A percentile compares a stretch with the other conserved stretches of the same genome.
Conservation (phyloP, 2,797 vertebrate genomes). For the Paguma larvata region DNA sequence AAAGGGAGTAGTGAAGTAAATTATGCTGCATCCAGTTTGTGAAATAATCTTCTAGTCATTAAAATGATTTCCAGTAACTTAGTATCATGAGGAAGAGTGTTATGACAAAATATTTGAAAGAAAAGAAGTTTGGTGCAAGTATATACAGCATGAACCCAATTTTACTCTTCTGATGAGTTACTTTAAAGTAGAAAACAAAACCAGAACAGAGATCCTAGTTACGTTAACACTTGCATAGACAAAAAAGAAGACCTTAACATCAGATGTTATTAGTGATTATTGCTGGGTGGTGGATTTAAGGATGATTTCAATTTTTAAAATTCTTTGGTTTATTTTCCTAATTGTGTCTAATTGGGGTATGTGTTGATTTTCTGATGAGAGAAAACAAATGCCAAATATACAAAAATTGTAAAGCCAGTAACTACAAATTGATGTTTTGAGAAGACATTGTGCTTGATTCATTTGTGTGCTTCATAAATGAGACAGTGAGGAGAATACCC, state of each 20-base stretch:
- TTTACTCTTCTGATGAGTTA: not conserved
- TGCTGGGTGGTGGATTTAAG: not conserved
- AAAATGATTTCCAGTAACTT: not conserved
- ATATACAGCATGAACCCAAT: not conserved
- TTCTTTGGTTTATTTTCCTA: conserved; percentile 8
- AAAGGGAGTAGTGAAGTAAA: not conserved
- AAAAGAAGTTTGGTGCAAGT: not conserved
- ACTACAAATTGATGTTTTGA: conserved; percentile 23
- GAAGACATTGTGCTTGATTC: not conserved
- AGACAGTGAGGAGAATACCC: not conserved
- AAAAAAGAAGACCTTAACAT: not conserved
- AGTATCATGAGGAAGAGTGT: not conserved
- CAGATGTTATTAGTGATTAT: not conserved
- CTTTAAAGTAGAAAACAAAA: not conserved
- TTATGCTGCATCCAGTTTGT: not conserved
- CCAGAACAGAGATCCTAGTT: not conserved
- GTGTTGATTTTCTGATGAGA: conserved; percentile 28
- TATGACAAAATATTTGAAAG: not conserved
- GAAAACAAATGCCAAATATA: not conserved
- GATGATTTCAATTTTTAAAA: not conserved
- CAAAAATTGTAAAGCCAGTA: not conserved
- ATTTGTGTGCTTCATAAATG: not conserved
- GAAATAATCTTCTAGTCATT: not conserved
- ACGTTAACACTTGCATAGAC: not conserved
- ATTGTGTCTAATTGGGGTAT: not conserved